These are phyloP conservation scores for Pasiphila rectangulata DNA, from an alignment of 2,888 invertebrate genomes.

Conservation along the genomic window DNA sequence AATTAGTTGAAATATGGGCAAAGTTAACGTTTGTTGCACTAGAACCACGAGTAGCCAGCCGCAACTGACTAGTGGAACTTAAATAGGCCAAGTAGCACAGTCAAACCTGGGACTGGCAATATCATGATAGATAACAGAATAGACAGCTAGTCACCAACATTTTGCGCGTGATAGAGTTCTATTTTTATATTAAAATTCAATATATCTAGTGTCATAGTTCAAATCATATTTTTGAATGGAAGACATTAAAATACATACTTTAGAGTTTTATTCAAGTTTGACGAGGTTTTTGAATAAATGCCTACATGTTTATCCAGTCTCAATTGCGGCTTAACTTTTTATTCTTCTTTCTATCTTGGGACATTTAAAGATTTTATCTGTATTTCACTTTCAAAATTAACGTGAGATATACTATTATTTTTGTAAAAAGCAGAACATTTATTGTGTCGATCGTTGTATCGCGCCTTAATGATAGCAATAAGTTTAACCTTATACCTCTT, in stretches of 20 bases:
- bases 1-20: not conserved
- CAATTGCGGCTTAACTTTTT: too few species aligned
- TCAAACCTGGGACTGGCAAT: too few species aligned
- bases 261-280: not conserved
- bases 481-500: not conserved
- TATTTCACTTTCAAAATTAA: too few species aligned
- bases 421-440: not conserved
- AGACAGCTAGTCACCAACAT: too few species aligned
- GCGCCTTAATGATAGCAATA: slow-evolving; percentile 1
- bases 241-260: not conserved
- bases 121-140: too few species aligned
- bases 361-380: too few species aligned
- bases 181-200: not conserved
- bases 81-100: too few species aligned
- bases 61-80: not conserved
- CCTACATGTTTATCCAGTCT: too few species aligned
- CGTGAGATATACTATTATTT: too few species aligned
- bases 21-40: not conserved
- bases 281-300: not conserved
- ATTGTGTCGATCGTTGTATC: not conserved
- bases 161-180: not conserved
- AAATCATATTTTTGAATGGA: not conserved
- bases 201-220: not conserved
- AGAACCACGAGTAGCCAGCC: not conserved
- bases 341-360: too few species aligned